Evolutionary conservation across 2,113 vertebrate genomes (phyloP).

Genomic region (Lophius piscatorius): DNA sequence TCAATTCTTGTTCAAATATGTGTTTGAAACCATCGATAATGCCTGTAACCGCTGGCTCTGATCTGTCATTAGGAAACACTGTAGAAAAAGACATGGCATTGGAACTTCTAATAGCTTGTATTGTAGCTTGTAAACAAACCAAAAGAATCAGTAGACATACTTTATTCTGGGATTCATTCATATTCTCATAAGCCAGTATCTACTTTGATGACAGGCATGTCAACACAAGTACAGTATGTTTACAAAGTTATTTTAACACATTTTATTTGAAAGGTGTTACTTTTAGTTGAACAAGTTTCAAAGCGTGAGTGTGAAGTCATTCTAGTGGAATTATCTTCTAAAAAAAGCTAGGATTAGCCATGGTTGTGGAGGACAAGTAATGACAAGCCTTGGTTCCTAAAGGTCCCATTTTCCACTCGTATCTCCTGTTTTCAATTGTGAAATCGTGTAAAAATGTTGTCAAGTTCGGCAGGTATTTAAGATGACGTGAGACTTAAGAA

Average conservation of each 20-base stretch:
- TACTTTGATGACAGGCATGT: too few species aligned
- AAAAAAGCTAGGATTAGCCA: neutral
- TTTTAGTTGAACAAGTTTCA: too few species aligned
- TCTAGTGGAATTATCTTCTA: too few species aligned
- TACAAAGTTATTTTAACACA: too few species aligned
- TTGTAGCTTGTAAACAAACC: constrained; percentile 6
- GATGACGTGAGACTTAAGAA: constrained; percentile 4
- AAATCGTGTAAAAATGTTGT: constrained; percentile 22
- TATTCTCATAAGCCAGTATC: too few species aligned
- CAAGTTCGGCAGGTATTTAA: constrained; percentile 33
- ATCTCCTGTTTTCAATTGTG: constrained; percentile 26
- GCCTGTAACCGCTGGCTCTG: constrained; percentile 44
- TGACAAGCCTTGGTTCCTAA: constrained; percentile 5
- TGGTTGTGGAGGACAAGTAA: constrained; percentile 7
- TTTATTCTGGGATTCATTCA: neutral
- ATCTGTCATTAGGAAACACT: constrained; percentile 50
- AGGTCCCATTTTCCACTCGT: constrained; percentile 12
- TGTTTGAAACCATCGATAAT: constrained; percentile 41
- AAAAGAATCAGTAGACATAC: too few species aligned
- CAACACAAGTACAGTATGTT: too few species aligned
- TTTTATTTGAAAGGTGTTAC: too few species aligned
- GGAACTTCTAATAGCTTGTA: constrained; percentile 26
- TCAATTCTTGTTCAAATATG: constrained; percentile 45
- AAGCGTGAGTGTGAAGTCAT: too few species aligned
- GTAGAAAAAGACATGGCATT: constrained; percentile 25